These are phyloP conservation scores for Bradysia coprophila DNA, from an alignment of 1,140 invertebrate species.

Conservation along the genomic window DNA sequence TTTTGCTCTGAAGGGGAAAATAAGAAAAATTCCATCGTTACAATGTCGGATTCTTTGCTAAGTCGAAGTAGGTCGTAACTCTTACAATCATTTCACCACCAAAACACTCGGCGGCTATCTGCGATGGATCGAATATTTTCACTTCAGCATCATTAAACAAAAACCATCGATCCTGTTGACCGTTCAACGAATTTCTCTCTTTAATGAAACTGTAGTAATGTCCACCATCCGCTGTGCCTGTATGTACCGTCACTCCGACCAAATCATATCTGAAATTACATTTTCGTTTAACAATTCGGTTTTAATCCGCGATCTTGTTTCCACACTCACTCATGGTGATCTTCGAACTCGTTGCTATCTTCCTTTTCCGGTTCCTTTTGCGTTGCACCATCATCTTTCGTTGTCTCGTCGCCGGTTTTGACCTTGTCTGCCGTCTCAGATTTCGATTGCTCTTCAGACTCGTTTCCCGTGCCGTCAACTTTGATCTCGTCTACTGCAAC, in stretches of 20 bases:
- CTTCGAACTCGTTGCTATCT: conserved; percentile 10
- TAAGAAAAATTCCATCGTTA: conserved; percentile 2
- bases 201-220: conserved; percentile 95
- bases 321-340: not conserved
- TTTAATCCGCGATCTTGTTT: conserved; percentile 8
- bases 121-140: conserved; percentile 84
- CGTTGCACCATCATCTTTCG: conserved; percentile 9
- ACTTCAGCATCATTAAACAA: conserved; percentile 94
- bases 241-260: conserved; percentile 91
- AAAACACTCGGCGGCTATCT: conserved; percentile 88
- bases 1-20: conserved; percentile 60
- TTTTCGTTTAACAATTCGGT: no score
- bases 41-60: conserved; percentile 4
- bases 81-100: conserved; percentile 87
- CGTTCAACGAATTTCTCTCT: conserved; percentile 43
- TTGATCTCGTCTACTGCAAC: not conserved
- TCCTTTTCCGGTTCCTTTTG: conserved; percentile 11
- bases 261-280: conserved; percentile 76
- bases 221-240: conserved; percentile 87
- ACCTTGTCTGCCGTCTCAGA: conserved; percentile 11
- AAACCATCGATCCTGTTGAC: conserved; percentile 68
- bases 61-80: no score
- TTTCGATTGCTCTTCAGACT: no score
- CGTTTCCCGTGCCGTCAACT: no score
- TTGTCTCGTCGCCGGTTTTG: conserved; percentile 1